A percentile compares a stretch with the other conserved stretches of the same genome.
These are phyloP conservation scores for Resseliella maxima DNA, from an alignment of 2,888 invertebrate species.

Conservation along the genomic window DNA sequence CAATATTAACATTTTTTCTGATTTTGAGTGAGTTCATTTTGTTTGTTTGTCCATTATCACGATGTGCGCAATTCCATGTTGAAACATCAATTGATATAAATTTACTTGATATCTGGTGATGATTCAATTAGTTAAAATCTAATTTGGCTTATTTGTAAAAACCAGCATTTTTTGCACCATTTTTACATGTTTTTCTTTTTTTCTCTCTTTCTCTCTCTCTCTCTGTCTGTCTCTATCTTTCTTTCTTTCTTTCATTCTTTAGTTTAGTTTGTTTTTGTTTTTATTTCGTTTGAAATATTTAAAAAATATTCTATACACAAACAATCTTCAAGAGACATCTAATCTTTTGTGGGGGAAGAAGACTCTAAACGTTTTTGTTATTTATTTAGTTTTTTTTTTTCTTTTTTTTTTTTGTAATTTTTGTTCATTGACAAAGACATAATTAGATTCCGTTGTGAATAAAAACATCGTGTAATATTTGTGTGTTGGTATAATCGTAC, in stretches of 20 bases:
- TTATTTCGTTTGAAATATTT: not conserved
- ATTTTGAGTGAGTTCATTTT: not conserved
- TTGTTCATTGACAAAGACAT: not conserved
- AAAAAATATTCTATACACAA: not conserved
- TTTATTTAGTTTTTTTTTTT: too few relatives aligned
- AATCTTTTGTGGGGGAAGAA: not conserved
- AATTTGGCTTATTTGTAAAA: not conserved
- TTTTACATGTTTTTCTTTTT: too few relatives aligned
- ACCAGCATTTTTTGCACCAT: not conserved
- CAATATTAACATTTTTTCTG: too few relatives aligned
- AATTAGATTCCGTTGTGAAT: slow-evolving; percentile 9
- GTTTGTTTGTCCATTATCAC: not conserved
- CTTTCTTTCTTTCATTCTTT: not conserved
- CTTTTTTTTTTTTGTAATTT: not conserved
- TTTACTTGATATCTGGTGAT: not conserved
- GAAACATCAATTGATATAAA: not conserved
- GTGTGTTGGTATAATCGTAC: not conserved
- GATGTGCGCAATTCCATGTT: slow-evolving; percentile 22
- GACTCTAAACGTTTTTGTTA: not conserved
- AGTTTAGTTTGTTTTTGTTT: not conserved
- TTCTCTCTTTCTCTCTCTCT: too few relatives aligned
- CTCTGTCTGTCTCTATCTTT: too few relatives aligned
- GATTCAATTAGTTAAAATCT: not conserved
- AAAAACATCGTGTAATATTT: not conserved
- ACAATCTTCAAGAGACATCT: not conserved